A percentile compares a stretch with the other conserved stretches of the same genome.
phyloP scores from a whole-genome alignment of 2,797 vertebrate genomes.

The Lepidocolaptes lacrymiger region DNA sequence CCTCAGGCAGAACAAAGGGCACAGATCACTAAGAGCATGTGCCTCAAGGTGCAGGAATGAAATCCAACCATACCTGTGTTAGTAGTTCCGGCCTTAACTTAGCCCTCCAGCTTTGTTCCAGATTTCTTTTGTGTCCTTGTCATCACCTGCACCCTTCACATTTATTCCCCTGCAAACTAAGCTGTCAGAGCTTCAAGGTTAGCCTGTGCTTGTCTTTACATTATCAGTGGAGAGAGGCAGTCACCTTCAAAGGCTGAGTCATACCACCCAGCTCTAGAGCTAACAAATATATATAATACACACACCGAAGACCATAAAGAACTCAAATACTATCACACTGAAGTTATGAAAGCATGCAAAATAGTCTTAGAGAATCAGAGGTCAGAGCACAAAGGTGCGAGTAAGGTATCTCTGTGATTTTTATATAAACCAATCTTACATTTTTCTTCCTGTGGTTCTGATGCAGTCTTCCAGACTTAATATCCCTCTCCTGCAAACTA shows the following conservation, averaged over 20 bases:
- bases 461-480: neutral
- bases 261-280: neutral
- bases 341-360: neutral
- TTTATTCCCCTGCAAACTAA: slow-evolving; percentile 22
- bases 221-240: neutral
- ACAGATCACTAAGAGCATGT: accelerated
- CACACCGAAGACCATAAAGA: neutral
- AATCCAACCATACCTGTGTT: neutral
- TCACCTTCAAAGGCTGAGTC: slow-evolving; percentile 5
- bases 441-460: neutral
- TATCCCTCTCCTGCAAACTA: neutral
- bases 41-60: neutral
- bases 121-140: neutral
- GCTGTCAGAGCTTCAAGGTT: neutral
- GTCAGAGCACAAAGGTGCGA: neutral
- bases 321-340: neutral
- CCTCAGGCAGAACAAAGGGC: neutral
- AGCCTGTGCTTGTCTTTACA: neutral
- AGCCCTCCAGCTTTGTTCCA: neutral
- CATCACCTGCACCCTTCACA: neutral
- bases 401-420: neutral
- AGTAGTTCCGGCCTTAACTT: neutral
- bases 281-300: neutral
- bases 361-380: neutral
- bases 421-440: neutral